Conservation (phyloP, 2,113 vertebrate genomes). For the Patagioenas fasciata region DNA sequence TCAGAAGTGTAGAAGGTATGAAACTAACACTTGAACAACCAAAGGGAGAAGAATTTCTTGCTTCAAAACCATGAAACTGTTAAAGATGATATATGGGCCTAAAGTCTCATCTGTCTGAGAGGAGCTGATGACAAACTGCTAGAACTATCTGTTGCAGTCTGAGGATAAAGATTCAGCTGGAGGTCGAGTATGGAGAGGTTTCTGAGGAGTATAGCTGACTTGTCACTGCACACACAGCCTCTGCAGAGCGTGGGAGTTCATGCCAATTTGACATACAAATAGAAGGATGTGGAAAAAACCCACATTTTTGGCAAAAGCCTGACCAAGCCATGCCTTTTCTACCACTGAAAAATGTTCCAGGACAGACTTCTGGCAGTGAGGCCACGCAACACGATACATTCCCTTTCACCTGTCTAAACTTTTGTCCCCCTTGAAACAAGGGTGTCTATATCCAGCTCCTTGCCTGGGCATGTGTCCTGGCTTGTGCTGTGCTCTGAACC, state of each 20-base stretch:
- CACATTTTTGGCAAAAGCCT: neutral
- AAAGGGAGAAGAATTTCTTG: neutral
- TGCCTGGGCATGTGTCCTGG: neutral
- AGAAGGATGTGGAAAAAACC: neutral
- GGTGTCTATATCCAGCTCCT: neutral
- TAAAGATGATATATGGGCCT: neutral
- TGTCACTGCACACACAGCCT: neutral
- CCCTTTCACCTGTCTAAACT: neutral
- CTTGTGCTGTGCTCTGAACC: neutral
- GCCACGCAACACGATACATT: neutral
- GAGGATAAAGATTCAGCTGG: neutral
- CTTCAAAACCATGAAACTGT: neutral
- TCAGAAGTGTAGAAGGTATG: neutral
- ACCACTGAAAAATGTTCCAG: neutral
- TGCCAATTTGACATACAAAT: neutral
- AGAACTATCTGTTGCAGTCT: neutral
- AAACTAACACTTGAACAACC: neutral
- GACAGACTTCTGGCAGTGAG: neutral
- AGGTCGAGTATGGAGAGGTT: neutral
- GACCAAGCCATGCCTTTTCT: neutral
- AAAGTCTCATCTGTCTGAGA: neutral
- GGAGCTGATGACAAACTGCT: neutral
- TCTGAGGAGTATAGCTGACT: neutral
- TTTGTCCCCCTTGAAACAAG: neutral
- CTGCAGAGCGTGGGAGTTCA: neutral